These are phyloP conservation scores for Drosophila lacicola DNA, from an alignment of 2,888 invertebrate genomes.

Conservation along the genomic window DNA sequence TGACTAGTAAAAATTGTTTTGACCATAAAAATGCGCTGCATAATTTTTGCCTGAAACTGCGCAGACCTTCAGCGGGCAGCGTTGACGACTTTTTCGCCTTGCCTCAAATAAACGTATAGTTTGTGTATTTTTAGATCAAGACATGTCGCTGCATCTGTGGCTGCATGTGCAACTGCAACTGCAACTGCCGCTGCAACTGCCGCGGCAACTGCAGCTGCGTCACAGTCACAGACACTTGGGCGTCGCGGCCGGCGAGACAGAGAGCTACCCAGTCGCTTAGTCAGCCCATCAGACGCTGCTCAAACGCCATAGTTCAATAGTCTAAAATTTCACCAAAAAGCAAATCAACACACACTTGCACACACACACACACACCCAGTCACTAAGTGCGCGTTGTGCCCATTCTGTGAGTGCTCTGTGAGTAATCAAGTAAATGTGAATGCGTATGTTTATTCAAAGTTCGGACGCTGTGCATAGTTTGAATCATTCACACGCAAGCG, in stretches of 20 bases:
- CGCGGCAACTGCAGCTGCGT: slow-evolving; percentile 13
- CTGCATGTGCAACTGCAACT: slow-evolving; percentile 13
- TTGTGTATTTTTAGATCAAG: slow-evolving; percentile 61
- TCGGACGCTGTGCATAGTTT: slow-evolving; percentile 20
- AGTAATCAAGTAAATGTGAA: slow-evolving; percentile 57
- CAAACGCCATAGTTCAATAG: slow-evolving; percentile 70
- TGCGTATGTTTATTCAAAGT: slow-evolving; percentile 23
- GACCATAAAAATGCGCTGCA: slow-evolving; percentile 69
- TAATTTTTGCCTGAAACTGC: slow-evolving; percentile 56
- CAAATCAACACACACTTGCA: slow-evolving; percentile 40
- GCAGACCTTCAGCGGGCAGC: slow-evolving; percentile 66
- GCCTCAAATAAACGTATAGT: slow-evolving; percentile 66
- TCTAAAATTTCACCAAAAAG: slow-evolving; percentile 68
- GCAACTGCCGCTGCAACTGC: slow-evolving; percentile 22
- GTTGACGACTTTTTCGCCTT: slow-evolving; percentile 57
- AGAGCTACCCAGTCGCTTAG: slow-evolving; percentile 44
- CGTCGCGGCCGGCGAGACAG: slow-evolving; percentile 50
- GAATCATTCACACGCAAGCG: slow-evolving; percentile 41
- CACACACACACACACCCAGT: slow-evolving; percentile 15
- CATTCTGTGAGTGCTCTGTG: slow-evolving; percentile 66
- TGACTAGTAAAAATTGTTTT: slow-evolving; percentile 42
- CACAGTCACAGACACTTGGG: slow-evolving; percentile 69
- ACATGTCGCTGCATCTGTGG: slow-evolving; percentile 38
- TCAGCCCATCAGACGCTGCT: slow-evolving; percentile 47
- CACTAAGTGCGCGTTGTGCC: slow-evolving; percentile 65